These are phyloP conservation scores for Lepidotrigona ventralis DNA, from an alignment of 1,140 invertebrate species.

Conservation along the genomic window DNA sequence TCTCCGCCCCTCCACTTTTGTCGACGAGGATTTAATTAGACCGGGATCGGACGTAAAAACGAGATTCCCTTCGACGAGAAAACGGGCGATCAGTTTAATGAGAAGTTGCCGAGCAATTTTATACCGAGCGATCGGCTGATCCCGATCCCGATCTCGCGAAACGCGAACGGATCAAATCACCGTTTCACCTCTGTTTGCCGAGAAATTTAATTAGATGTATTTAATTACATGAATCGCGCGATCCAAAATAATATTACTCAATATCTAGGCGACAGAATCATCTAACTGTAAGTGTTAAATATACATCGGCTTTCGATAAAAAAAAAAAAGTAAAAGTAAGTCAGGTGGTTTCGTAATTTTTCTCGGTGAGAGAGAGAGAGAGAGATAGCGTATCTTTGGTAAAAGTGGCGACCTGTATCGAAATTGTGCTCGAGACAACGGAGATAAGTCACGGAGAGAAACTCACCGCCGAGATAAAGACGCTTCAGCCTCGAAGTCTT, in stretches of 20 bases:
- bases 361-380: not conserved
- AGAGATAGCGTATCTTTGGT: not conserved
- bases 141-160: not conserved
- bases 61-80: conserved; percentile 18
- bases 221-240: too few species aligned
- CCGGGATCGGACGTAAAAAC: conserved; percentile 17
- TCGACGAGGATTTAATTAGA: conserved; percentile 31
- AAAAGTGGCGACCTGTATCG: conserved; percentile 23
- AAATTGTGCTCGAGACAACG: conserved; percentile 14
- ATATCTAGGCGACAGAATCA: too few species aligned
- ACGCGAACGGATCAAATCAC: conserved; percentile 2
- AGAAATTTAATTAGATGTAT: conserved; percentile 3
- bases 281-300: too few species aligned
- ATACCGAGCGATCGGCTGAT: conserved; percentile 22
- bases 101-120: conserved; percentile 11
- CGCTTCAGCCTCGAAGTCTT: not conserved
- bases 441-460: conserved; percentile 37
- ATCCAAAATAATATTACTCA: too few species aligned
- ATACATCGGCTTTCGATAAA: not conserved
- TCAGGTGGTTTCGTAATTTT: conserved; percentile 3
- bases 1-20: not conserved
- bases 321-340: conserved; percentile 9
- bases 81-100: conserved; percentile 23
- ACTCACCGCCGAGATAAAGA: conserved; percentile 15
- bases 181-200: conserved; percentile 4